A percentile compares a stretch with the other conserved stretches of the same genome.
Evolutionary conservation across 2,888 invertebrate species (phyloP).

Genomic region (Exephanes ischioxanthus): DNA sequence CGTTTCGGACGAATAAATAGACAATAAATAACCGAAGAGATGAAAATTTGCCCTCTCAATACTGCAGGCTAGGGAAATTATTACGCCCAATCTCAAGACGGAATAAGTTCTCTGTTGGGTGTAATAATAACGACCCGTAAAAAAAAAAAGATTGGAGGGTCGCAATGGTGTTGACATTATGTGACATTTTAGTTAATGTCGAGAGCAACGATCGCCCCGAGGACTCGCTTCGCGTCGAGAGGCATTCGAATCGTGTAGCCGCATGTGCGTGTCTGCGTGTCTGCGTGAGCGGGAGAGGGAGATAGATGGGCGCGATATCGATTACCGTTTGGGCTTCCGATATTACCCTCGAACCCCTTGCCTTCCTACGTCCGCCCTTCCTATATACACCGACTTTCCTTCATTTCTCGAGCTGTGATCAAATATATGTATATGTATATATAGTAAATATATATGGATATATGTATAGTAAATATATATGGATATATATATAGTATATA

Average conservation of each 20-base stretch:
- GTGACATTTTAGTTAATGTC: constrained; percentile 84
- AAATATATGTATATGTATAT: constrained; percentile 5
- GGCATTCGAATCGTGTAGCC: constrained; percentile 70
- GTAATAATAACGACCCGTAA: background rate
- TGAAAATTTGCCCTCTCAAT: background rate
- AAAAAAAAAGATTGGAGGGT: constrained; percentile 6
- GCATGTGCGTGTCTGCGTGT: constrained; percentile 37
- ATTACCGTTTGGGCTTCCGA: constrained; percentile 82
- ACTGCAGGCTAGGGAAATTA: background rate
- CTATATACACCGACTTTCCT: constrained; percentile 37
- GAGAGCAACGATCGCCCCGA: constrained; percentile 74
- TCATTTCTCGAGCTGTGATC: constrained; percentile 32
- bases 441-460: background rate
- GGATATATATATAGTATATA: background rate
- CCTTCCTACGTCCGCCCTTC: constrained; percentile 61
- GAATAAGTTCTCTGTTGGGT: background rate
- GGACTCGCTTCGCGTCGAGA: constrained; percentile 36
- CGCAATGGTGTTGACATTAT: constrained; percentile 79
- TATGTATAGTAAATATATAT: background rate
- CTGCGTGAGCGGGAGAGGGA: constrained; percentile 14
- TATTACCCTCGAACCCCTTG: constrained; percentile 79
- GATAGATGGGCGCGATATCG: constrained; percentile 76
- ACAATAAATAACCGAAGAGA: background rate
- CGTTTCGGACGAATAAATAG: background rate
- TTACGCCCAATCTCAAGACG: background rate